Evolutionary conservation across 2,113 vertebrate species (phyloP), one percentile per base, ranked within the genome.

Genomic region (Orientallactaga bullata): DNA sequence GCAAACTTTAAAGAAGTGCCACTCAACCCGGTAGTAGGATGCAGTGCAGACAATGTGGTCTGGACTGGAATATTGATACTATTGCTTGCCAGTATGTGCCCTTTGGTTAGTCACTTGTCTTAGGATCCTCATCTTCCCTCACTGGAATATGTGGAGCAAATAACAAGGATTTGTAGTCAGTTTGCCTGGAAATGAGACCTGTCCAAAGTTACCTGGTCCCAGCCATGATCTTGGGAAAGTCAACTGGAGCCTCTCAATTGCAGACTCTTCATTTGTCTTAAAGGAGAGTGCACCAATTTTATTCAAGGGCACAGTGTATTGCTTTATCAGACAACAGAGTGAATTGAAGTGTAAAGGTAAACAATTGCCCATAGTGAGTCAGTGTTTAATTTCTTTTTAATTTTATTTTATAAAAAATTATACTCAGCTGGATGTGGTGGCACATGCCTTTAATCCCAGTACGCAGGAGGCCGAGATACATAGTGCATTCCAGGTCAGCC

Each of bases 261-360:
- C 17, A 89, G 24, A 32, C n/a, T 88, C 47, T 61, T 91, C 21
- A 55, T 86, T 94, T 89, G 35, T 47, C 42, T 47, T 47, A 47
- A 47, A 47, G 42, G 42, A 47, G 42, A 47, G 42, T 47, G 42
- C 42, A 5, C 42, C 42, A 47, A 47, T 47, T 47, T 47, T 47
- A 47, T 47, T 47, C 42, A 47, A 47, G 42, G 42, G 8, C 42
- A 47, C 42, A 47, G 42, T 47, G 8, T 47, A 47, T 47, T 47
- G 8, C 42, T 47, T 47, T 47, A 47, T 47, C 42, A 47, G 42
- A 47, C 8, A 47, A 47, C 42, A 47, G n/a, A 47, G 42, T 47
- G 42, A 47, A 47, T n/a, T n/a, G n/a, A n/a, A n/a, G n/a, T n/a
- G n/a, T n/a, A n/a, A n/a, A n/a, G n/a, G n/a, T n/a, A n/a, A n/a